Conservation (phyloP, 2,888 invertebrate species). For the Acanthosepion pharaonis region DNA sequence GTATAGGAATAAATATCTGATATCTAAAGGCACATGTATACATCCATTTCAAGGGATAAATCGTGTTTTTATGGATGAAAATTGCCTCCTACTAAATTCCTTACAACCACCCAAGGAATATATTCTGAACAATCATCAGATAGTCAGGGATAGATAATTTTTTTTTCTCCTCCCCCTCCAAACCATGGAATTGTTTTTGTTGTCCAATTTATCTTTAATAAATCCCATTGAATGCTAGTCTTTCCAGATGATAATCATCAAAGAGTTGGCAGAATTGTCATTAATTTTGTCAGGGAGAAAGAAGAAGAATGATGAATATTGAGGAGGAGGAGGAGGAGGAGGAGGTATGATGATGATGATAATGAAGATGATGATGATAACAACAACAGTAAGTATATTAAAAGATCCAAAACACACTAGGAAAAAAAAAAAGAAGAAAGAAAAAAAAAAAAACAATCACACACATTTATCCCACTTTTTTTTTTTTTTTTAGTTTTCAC, state of each 20-base stretch:
- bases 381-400: background rate
- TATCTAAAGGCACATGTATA: background rate
- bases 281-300: background rate
- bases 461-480: background rate
- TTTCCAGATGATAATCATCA: background rate
- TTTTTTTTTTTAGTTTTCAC: background rate
- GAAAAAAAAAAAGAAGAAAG: background rate
- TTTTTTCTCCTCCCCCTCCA: background rate
- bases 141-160: background rate
- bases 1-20: background rate
- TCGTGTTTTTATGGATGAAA: background rate
- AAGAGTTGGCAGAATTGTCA: slow-evolving; percentile 6
- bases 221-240: background rate
- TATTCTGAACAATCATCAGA: background rate
- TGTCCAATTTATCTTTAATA: slow-evolving; percentile 21
- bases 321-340: background rate
- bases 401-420: no score
- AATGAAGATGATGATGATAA: background rate
- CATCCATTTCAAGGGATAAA: background rate
- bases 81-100: background rate
- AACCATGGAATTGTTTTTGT: slow-evolving; percentile 6
- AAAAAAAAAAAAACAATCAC: background rate
- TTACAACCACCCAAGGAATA: slow-evolving; percentile 4
- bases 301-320: background rate
- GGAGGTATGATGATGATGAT: no score